A percentile compares a stretch with the other conserved stretches of the same genome.
Evolutionary conservation across 2,113 vertebrate species (phyloP).

Genomic region (Sapayoa aenigma): DNA sequence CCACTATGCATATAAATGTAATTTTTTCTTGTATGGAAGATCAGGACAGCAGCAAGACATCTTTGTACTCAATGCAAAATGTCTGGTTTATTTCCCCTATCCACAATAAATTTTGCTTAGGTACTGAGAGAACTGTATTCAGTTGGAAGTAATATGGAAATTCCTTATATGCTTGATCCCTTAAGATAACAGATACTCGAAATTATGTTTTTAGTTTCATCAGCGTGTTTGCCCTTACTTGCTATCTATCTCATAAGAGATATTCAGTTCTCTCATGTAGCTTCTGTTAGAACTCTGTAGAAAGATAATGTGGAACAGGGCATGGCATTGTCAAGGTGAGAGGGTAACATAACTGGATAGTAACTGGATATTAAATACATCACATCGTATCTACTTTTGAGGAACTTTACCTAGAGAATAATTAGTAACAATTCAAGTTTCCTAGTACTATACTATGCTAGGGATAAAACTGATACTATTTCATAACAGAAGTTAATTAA

Average conservation of each 20-base stretch:
- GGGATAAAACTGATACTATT: not conserved
- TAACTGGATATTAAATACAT: not conserved
- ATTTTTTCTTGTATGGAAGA: not conserved
- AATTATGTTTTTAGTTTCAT: not conserved
- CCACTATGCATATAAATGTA: not conserved
- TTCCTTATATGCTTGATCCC: not conserved
- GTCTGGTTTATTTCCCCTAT: not conserved
- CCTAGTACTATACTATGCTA: not conserved
- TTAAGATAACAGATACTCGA: not conserved
- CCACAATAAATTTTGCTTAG: not conserved
- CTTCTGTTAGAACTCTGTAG: not conserved
- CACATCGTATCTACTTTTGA: not conserved
- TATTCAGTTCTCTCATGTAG: not conserved
- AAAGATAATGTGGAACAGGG: not conserved
- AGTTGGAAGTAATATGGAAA: not conserved
- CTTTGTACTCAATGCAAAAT: not conserved
- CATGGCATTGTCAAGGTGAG: not conserved
- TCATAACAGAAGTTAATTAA: not conserved
- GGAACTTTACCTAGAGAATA: not conserved
- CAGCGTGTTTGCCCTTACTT: not conserved
- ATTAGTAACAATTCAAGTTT: not conserved
- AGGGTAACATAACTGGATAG: not conserved
- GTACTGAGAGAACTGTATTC: not conserved
- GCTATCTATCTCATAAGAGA: not conserved
- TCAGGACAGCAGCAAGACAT: not conserved